Base-by-base conservation (phyloP, 2,113 vertebrate species). In the Lophochroa leadbeateri region DNA sequence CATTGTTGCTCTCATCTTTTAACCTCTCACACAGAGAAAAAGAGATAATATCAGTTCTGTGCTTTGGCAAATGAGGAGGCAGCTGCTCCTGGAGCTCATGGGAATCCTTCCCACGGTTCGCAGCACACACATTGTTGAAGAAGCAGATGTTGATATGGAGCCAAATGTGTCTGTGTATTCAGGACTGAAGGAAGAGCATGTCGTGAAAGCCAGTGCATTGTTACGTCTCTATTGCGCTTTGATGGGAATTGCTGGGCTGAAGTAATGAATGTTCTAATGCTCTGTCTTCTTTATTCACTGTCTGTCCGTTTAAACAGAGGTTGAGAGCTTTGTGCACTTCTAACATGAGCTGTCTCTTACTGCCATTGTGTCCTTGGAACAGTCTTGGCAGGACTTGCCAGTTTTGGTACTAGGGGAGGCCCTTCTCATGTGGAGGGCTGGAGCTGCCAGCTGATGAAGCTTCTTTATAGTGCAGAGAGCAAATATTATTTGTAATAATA, bases 201-300 rank as follows among this genome's bases (percentile, higher is more conserved):
- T 99, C 13, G 99, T 99, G 95, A 99, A 99, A 98, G 99, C 99
- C 97, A 99, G 99, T 15, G 99, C 99, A 6, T 94, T 99, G 97
- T 97, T 99, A 39, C 97, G 99, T 6, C 98, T 99, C 33, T 99
- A 99, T 97, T 99, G 99, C 23, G 99, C 99, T 21, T 98, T 99
- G 86, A 99, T 99, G 99, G 99, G 99, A 69, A 99, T 99, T 14
- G 99, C 99, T 50, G 99, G 99, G 25, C 99, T 99, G 97, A 99
- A 99, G 99, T 99, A 98, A 90, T 95, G 65, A 60, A 8, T 39
- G 18, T 70, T 70, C 92, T 88, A 27, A 6, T 85, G 82, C 86
- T 91, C 23, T 71, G 25, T 57, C 68, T 13, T 87, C 47, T 60
- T 81, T 67, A 21, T 18, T 88, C 17, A 0, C 35, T 46, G 24